Evolutionary conservation across 2,888 invertebrate genomes (phyloP), one percentile per base, ranked within the genome.

Genomic region (Trissoscelio sp.): DNA sequence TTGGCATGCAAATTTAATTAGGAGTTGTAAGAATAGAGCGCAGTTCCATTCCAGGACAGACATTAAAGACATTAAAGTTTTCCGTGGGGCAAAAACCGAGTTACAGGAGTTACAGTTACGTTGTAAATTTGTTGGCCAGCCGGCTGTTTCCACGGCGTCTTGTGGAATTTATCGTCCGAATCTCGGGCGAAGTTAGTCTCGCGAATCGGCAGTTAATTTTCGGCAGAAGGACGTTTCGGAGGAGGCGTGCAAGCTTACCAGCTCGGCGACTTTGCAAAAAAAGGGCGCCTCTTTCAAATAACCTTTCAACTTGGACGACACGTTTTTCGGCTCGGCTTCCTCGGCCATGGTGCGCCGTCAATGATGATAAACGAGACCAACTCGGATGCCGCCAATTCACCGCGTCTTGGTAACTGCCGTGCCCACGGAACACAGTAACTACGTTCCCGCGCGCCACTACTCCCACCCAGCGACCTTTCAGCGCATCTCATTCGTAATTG

Each of bases 251-350:
- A n/a, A n/a, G 91, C 94, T 93, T 89, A 95, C 95, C 93, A 95
- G 88, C 90, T 95, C 94, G 20, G 94, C 83, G 62, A 93, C 90
- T 90, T 95, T 93, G 83, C 88, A 89, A 78, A 88, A 88, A 60
- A 88, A 88, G 0, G 89, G 87, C n/a, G 84, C 83, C 24, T 89
- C 88, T 16, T 85, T 86, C 3, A 84, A 16, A 62, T 86, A 84
- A 57, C 53, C 80, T 42, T 86, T 85, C 12, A 87, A 42, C 51
- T 86, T 86, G 34, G 84, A 82, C 2, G 83, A 48, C 31, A 81
- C 48, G 42, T 57, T 83, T 28, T 83, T 48, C 44, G 73, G 57
- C 53, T 58, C 83, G 48, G 64, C 67, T 73, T 86, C 86, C 31
- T 87, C 86, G 18, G 85, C 77, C 88, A 88, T 89, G 16, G 14